Conservation (phyloP, 2,888 invertebrate genomes). For the Zygogramma bicolorata region DNA sequence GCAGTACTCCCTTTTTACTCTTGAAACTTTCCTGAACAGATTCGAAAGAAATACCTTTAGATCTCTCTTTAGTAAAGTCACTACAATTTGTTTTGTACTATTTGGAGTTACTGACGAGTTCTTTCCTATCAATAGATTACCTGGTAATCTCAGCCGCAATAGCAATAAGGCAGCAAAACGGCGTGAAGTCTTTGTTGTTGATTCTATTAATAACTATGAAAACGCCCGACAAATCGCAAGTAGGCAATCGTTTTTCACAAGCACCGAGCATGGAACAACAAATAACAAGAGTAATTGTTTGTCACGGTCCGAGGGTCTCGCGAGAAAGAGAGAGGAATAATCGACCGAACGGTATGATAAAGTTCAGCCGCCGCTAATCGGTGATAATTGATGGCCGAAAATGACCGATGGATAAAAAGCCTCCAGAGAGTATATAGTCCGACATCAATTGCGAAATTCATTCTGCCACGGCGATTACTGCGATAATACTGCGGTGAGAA, state of each 20-base stretch:
- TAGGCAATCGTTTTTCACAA: slow-evolving; percentile 15
- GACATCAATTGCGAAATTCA: slow-evolving; percentile 42
- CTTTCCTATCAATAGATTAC: too few species aligned
- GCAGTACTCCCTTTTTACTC: too few species aligned
- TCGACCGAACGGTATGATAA: slow-evolving; percentile 39
- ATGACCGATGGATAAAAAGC: slow-evolving; percentile 14
- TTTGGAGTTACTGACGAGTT: too few species aligned
- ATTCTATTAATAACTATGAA: slow-evolving; percentile 14
- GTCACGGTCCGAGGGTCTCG: slow-evolving; percentile 26
- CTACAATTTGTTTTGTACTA: too few species aligned
- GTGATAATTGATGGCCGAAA: slow-evolving; percentile 27
- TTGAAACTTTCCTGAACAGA: too few species aligned
- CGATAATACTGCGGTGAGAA: slow-evolving; percentile 34
- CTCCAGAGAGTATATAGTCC: slow-evolving; percentile 27
- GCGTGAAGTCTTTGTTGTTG: background rate
- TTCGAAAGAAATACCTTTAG: too few species aligned
- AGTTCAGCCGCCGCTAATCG: slow-evolving; percentile 39
- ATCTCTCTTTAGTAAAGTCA: too few species aligned
- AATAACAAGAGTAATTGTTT: slow-evolving; percentile 17
- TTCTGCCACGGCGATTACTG: slow-evolving; percentile 24
- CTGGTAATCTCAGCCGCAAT: background rate
- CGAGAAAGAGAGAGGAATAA: slow-evolving; percentile 39
- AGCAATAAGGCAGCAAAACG: background rate
- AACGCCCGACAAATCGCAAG: background rate
- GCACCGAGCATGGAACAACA: slow-evolving; percentile 15